A percentile compares a stretch with the other conserved stretches of the same genome.
Evolutionary conservation across 1,140 invertebrate species (phyloP).

Genomic region (Drosophila hydei): DNA sequence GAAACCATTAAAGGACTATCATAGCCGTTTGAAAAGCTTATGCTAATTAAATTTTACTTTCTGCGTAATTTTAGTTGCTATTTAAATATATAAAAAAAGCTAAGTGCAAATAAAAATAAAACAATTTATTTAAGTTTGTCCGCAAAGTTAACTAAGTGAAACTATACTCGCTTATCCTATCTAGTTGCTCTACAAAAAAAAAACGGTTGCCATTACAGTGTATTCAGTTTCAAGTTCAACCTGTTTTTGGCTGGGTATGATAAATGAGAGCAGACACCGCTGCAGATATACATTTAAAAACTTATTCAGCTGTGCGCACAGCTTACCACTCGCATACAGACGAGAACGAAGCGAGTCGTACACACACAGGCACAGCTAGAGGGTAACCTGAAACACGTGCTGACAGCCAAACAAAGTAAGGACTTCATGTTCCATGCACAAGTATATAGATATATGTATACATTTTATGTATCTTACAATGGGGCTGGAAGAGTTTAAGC

Average conservation of each 20-base stretch:
- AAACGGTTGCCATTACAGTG: background rate
- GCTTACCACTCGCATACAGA: background rate
- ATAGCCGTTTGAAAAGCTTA: no score
- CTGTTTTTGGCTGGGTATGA: conserved; percentile 5
- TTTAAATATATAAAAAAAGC: no score
- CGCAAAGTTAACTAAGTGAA: no score
- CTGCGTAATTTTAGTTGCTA: no score
- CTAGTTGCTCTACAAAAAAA: no score
- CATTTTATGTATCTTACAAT: conserved; percentile 45
- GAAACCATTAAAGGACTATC: no score
- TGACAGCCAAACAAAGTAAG: conserved; percentile 56
- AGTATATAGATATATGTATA: background rate
- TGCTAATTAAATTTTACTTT: no score
- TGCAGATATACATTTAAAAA: conserved; percentile 19
- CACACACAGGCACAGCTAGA: conserved; percentile 3
- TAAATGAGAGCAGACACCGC: conserved; percentile 18
- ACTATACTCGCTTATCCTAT: no score
- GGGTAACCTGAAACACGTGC: conserved; percentile 66
- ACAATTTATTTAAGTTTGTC: background rate
- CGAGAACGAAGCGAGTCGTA: background rate
- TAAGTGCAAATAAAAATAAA: no score
- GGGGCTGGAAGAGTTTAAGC: conserved; percentile 68
- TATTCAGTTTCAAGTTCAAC: background rate
- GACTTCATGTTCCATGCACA: conserved; percentile 16
- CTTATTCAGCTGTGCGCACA: background rate